phyloP scores from a whole-genome alignment of 30 jellyfish, hydroid and myxozoan genomes.

The Hydractinia echinata region DNA sequence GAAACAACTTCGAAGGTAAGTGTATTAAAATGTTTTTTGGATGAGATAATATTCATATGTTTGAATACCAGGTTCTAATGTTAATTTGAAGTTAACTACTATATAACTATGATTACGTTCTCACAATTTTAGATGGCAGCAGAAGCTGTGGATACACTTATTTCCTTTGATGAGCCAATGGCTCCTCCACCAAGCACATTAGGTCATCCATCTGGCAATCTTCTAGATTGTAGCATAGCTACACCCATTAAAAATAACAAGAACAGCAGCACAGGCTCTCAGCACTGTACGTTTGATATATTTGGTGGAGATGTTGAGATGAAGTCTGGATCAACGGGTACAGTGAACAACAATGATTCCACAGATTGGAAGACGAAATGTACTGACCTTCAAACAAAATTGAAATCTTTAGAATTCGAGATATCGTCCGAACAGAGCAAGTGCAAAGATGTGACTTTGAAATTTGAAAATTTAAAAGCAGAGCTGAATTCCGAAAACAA shows the following conservation, averaged over 20 bases:
- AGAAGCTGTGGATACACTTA: slow-evolving; percentile 16
- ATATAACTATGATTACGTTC: too few relatives aligned
- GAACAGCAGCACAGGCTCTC: slow-evolving; percentile 3
- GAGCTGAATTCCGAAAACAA: slow-evolving; percentile 16
- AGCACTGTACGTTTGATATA: slow-evolving; percentile 8
- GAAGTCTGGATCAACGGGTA: neutral
- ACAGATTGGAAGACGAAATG: neutral
- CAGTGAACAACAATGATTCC: neutral
- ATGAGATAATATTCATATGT: too few relatives aligned
- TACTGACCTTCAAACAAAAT: neutral
- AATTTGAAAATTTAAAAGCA: slow-evolving; percentile 12
- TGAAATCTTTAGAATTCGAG: neutral
- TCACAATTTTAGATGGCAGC: too few relatives aligned
- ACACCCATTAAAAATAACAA: neutral
- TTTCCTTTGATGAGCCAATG: slow-evolving; percentile 24
- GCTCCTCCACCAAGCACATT: neutral
- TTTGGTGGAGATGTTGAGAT: neutral
- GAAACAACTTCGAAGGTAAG: too few relatives aligned
- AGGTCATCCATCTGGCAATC: neutral
- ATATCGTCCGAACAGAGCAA: neutral
- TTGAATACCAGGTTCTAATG: too few relatives aligned
- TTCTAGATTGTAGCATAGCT: neutral
- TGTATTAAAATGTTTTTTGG: too few relatives aligned
- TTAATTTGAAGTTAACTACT: too few relatives aligned
- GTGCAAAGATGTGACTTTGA: neutral